A percentile compares a stretch with the other conserved stretches of the same genome.
These are phyloP conservation scores for Cheirogaleus medius DNA, from an alignment of 2,113 vertebrate species.

Conservation along the genomic window DNA sequence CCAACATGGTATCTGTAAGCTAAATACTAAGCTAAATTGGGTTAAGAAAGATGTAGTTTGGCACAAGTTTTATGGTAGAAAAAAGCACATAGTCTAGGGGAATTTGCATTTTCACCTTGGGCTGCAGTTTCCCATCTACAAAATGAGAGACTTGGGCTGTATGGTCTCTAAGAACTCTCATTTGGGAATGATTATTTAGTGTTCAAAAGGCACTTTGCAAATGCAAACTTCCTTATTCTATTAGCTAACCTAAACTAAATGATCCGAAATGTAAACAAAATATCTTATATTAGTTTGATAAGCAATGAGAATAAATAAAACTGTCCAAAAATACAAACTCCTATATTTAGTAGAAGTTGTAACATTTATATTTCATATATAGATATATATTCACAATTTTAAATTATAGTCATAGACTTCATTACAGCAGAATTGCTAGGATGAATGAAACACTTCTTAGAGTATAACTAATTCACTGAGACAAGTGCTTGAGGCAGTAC, in stretches of 20 bases:
- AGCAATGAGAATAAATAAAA: conserved; percentile 1
- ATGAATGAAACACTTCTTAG: not conserved
- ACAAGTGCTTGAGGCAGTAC: not conserved
- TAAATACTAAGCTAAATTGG: not conserved
- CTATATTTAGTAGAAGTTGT: not conserved
- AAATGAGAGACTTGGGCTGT: not conserved
- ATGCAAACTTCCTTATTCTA: not conserved
- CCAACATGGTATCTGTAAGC: not conserved
- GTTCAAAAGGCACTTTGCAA: not conserved
- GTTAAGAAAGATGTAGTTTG: not conserved
- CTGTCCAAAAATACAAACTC: conserved; percentile 20
- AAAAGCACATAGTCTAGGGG: not conserved
- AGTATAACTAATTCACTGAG: not conserved
- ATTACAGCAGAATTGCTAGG: not conserved
- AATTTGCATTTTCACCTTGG: not conserved
- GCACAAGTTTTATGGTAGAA: not conserved
- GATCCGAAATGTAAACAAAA: conserved; percentile 20
- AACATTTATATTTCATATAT: not conserved
- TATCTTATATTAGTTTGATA: not conserved
- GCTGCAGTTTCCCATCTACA: conserved; percentile 13
- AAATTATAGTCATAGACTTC: not conserved
- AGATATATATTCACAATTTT: not conserved
- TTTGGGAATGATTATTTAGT: not conserved
- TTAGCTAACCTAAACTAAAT: conserved; percentile 32
- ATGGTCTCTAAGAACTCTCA: not conserved